A percentile compares a stretch with the other conserved stretches of the same genome.
phyloP scores from a whole-genome alignment of 2,888 invertebrate species.

The Drymonia ruficornis region DNA sequence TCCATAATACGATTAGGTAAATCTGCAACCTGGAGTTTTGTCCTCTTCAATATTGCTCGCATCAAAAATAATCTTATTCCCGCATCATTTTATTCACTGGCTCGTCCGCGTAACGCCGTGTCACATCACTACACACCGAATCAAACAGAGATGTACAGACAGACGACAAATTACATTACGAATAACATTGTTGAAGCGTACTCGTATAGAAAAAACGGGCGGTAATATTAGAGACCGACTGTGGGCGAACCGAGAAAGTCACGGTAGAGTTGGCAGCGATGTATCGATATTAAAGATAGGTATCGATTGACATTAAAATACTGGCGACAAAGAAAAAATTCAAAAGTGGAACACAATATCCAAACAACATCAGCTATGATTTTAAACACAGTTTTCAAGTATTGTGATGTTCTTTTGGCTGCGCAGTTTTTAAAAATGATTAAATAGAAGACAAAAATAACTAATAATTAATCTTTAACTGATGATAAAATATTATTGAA shows the following conservation, averaged over 20 bases:
- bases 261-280: slow-evolving; percentile 32
- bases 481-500: too few relatives aligned
- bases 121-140: slow-evolving; percentile 8
- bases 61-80: neutral
- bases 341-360: too few relatives aligned
- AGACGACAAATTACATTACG: slow-evolving; percentile 54
- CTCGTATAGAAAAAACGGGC: slow-evolving; percentile 45
- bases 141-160: slow-evolving; percentile 23
- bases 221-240: slow-evolving; percentile 51
- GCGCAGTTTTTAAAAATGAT: too few relatives aligned
- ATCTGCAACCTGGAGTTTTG: too few relatives aligned
- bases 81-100: neutral
- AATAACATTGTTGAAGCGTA: slow-evolving; percentile 56
- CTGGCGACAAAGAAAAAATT: too few relatives aligned
- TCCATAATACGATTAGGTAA: too few relatives aligned
- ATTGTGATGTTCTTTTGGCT: too few relatives aligned
- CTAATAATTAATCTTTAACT: too few relatives aligned
- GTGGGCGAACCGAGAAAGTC: slow-evolving; percentile 53
- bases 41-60: too few relatives aligned
- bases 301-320: neutral
- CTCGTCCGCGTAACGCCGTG: neutral
- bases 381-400: too few relatives aligned
- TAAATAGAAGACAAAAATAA: too few relatives aligned
- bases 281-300: neutral
- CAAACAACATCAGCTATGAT: too few relatives aligned